Percentiles rank a stretch among this genome's conserved stretches.
These are phyloP conservation scores for Sebastes taczanowskii DNA, from an alignment of 2,797 vertebrate species.

Conservation along the genomic window DNA sequence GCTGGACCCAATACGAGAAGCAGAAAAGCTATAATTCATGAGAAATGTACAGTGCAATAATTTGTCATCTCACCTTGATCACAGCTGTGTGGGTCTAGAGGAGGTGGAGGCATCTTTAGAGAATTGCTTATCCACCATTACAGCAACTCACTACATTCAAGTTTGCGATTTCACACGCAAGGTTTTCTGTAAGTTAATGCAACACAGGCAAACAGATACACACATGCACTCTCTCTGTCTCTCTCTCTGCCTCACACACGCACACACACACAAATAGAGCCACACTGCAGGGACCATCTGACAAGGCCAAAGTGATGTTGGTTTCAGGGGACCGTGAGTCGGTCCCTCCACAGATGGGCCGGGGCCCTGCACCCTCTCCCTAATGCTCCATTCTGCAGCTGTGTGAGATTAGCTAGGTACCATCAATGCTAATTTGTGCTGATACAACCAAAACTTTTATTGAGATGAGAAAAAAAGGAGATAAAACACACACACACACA, in stretches of 20 bases:
- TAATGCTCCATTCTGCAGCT: slow-evolving; percentile 81
- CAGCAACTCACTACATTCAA: slow-evolving; percentile 47
- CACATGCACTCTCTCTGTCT: slow-evolving; percentile 6
- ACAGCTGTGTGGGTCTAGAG: slow-evolving; percentile 68
- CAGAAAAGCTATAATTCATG: slow-evolving; percentile 56
- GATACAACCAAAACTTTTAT: slow-evolving; percentile 84
- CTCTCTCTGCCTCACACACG: not conserved
- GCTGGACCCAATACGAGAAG: slow-evolving; percentile 8
- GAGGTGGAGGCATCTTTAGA: slow-evolving; percentile 52
- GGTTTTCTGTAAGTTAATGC: slow-evolving; percentile 66
- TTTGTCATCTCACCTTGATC: slow-evolving; percentile 68
- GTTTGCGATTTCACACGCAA: slow-evolving; percentile 52
- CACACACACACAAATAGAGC: slow-evolving; percentile 5
- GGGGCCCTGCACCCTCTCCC: slow-evolving; percentile 79
- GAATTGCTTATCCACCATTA: slow-evolving; percentile 66
- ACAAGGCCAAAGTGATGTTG: slow-evolving; percentile 79
- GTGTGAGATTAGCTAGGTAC: slow-evolving; percentile 84
- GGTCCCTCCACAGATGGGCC: slow-evolving; percentile 81
- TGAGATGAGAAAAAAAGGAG: slow-evolving; percentile 64
- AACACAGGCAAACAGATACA: slow-evolving; percentile 54
- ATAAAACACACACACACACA: slow-evolving; percentile 25
- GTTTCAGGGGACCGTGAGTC: slow-evolving; percentile 76
- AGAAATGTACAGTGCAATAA: slow-evolving; percentile 58
- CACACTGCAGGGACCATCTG: slow-evolving; percentile 76
- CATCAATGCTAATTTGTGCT: slow-evolving; percentile 86